A percentile compares a stretch with the other conserved stretches of the same genome.
Evolutionary conservation across 2,797 vertebrate species (phyloP).

Genomic region (Apogon hyalosoma): DNA sequence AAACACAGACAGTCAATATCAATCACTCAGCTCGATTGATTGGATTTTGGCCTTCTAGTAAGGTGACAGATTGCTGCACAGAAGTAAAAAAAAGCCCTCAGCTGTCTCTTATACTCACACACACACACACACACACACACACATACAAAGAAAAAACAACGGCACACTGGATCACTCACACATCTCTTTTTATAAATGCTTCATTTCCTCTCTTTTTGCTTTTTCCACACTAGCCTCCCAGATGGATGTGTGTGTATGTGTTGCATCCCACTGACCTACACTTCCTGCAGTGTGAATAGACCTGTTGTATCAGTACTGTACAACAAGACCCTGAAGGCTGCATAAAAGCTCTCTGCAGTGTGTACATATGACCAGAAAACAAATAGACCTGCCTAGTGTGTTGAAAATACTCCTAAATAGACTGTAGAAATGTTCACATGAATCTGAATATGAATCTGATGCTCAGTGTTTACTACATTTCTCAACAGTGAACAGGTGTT

Average conservation of each 20-base stretch:
- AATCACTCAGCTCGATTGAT: conserved; percentile 65
- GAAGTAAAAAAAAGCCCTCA: conserved; percentile 11
- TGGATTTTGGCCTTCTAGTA: conserved; percentile 53
- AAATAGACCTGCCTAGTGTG: too few relatives aligned
- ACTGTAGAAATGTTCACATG: background rate
- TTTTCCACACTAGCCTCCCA: background rate
- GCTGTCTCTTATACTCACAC: conserved; percentile 22
- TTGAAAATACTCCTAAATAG: too few relatives aligned
- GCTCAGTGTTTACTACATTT: background rate
- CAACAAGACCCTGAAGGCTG: background rate
- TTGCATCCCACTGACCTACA: background rate
- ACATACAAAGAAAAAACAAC: background rate
- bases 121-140: conserved; percentile 8
- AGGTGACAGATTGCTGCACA: conserved; percentile 48
- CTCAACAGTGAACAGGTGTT: background rate
- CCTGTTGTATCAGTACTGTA: conserved; percentile 6
- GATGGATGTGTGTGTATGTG: background rate
- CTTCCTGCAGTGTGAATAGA: conserved; percentile 13
- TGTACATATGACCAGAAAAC: too few relatives aligned
- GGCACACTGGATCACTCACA: background rate
- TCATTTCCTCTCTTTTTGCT: conserved; percentile 5
- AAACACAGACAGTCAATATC: conserved; percentile 59
- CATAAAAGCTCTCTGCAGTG: background rate
- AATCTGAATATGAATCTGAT: too few relatives aligned
- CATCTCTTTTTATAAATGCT: background rate